Evolutionary conservation across 2,888 invertebrate species (phyloP).

Genomic region (Pseudolycoriella hygida): DNA sequence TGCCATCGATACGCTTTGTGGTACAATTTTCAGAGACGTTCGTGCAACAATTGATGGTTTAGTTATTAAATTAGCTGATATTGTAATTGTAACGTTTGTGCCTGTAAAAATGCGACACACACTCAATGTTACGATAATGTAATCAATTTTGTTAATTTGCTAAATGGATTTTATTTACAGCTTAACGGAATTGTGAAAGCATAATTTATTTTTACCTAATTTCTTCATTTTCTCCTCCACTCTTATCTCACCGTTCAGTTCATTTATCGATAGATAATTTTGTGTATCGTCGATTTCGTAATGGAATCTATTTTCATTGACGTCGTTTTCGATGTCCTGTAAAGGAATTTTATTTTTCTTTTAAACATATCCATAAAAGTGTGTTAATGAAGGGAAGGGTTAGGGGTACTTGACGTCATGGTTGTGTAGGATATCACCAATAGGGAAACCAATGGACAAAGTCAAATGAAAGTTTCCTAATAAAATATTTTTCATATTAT

Average conservation of each 20-base stretch:
- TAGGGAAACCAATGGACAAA: no score
- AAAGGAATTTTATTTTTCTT: not conserved
- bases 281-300: constrained; percentile 22
- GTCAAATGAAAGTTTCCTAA: no score
- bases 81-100: constrained; percentile 16
- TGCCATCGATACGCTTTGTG: constrained; percentile 11
- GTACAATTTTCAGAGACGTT: constrained; percentile 20
- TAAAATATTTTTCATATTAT: no score
- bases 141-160: no score
- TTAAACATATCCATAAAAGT: not conserved
- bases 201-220: constrained; percentile 9
- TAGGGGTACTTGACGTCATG: no score
- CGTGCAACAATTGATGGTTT: constrained; percentile 16
- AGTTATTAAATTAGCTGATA: constrained; percentile 17
- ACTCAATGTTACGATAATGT: no score
- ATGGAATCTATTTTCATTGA: not conserved
- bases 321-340: not conserved
- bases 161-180: not conserved
- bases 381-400: no score
- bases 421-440: no score
- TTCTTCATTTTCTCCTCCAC: constrained; percentile 21
- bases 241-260: constrained; percentile 22
- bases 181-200: not conserved
- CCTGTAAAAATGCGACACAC: constrained; percentile 8
- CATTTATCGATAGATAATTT: constrained; percentile 19